These are phyloP conservation scores for Marmota monax DNA, from an alignment of 2,113 vertebrate species.

Conservation along the genomic window DNA sequence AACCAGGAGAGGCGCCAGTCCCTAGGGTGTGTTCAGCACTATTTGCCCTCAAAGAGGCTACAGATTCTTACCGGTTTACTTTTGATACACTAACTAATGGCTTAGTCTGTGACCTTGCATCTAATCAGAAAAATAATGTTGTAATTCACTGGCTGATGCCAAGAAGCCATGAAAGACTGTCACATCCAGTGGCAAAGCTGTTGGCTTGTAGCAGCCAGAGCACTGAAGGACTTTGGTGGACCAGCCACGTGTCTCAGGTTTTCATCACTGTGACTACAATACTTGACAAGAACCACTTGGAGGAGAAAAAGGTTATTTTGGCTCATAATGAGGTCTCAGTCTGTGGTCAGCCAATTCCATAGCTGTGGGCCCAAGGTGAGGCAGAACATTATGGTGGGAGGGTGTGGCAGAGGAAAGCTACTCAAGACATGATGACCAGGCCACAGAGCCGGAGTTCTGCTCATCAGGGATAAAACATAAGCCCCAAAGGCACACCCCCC, in stretches of 20 bases:
- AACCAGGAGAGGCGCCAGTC: background rate
- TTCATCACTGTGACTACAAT: no score
- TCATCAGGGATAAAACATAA: no score
- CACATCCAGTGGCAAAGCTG: background rate
- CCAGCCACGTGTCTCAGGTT: background rate
- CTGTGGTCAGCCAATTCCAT: no score
- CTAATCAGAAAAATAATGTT: background rate
- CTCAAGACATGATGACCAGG: no score
- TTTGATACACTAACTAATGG: background rate
- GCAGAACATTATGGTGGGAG: no score
- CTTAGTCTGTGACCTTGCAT: background rate
- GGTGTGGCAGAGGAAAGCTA: no score
- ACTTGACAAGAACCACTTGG: no score
- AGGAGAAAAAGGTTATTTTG: no score
- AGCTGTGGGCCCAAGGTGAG: no score
- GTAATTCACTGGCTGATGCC: background rate
- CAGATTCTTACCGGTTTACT: background rate
- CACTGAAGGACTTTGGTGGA: background rate
- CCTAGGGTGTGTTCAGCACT: fast-evolving
- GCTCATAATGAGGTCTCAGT: no score
- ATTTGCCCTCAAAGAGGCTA: background rate
- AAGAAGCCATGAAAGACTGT: background rate
- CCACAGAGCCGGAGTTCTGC: no score
- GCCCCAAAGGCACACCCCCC: no score
- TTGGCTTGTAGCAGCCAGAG: background rate